Evolutionary conservation across 2,888 invertebrate genomes (phyloP), one percentile per base, ranked within the genome.

Genomic region (Drosophila formosana): DNA sequence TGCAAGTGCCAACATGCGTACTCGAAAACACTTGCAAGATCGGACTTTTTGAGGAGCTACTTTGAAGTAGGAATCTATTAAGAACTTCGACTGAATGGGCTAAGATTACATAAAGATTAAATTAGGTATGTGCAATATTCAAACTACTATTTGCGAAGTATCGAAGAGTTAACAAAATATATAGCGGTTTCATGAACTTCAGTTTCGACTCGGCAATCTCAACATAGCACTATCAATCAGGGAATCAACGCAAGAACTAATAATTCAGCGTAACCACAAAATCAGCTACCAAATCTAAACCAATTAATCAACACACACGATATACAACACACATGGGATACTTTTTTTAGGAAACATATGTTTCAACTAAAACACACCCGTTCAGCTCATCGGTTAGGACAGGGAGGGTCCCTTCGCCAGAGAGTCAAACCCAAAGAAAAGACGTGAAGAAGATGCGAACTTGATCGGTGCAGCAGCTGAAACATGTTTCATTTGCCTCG

Each of bases 401-500:
- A 43, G n/a, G 47, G 5, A n/a, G 70, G 34, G 63, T 68, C 74
- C 79, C 79, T 68, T 41, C 23, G 18, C 0, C 3, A 58, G 60
- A 8, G 39, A 46, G 30, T 41, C 13, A 43, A 23, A 49, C 23
- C 45, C 45, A 47, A 51, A 41, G 47, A 25, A 37, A 50, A 37
- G 53, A 64, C 61, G 52, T 50, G 34, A 32, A 52, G 37, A 50
- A 63, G 69, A 64, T 55, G 68, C 69, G 76, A 82, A 81, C 82
- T 71, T 72, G 82, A 84, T 82, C 82, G 76, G 58, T 68, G 61
- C 68, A 66, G 82, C 83, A 85, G 83, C 83, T 83, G 83, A 81
- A 83, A 83, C 83, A 85, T 83, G 85, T 83, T 83, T 73, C 80
- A 49, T 66, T 60, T 70, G 64, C 68, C 53, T 46, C 58, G 57